phyloP scores from a whole-genome alignment of 2,113 vertebrate species.

The Tetrax tetrax region DNA sequence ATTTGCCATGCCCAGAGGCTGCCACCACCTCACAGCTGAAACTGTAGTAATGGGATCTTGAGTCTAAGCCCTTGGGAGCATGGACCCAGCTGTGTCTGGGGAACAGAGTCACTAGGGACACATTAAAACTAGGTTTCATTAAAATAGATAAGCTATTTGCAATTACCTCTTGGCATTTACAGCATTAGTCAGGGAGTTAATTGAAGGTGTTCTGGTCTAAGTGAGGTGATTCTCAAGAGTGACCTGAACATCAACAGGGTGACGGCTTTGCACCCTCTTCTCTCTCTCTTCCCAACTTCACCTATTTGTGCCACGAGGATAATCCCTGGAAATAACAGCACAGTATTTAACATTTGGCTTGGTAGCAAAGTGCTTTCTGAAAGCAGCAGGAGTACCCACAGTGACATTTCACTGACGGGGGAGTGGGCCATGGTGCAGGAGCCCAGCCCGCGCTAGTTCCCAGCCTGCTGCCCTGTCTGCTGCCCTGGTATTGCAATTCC shows the following conservation, averaged over 20 bases:
- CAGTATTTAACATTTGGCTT: constrained; percentile 25
- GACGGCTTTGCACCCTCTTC: background rate
- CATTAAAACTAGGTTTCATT: background rate
- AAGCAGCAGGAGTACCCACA: background rate
- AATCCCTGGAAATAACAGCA: background rate
- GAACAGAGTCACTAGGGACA: background rate
- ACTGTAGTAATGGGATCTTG: background rate
- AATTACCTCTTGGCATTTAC: constrained; percentile 31
- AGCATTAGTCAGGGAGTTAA: constrained; percentile 23
- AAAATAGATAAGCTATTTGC: background rate
- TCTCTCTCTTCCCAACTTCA: background rate
- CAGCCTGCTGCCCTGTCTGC: background rate
- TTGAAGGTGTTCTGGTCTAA: background rate
- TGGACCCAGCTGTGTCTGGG: background rate
- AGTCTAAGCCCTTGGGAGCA: background rate
- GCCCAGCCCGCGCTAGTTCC: background rate
- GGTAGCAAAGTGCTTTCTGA: background rate
- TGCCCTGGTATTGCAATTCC: background rate
- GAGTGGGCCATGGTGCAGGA: background rate
- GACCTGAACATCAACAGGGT: background rate
- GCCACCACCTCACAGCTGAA: background rate
- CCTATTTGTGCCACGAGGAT: background rate
- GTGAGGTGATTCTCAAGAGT: background rate
- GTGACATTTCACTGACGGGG: fast-evolving
- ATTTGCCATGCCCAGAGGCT: background rate